Evolutionary conservation across 1,140 invertebrate genomes (phyloP).

Genomic region (Orussus abietinus): DNA sequence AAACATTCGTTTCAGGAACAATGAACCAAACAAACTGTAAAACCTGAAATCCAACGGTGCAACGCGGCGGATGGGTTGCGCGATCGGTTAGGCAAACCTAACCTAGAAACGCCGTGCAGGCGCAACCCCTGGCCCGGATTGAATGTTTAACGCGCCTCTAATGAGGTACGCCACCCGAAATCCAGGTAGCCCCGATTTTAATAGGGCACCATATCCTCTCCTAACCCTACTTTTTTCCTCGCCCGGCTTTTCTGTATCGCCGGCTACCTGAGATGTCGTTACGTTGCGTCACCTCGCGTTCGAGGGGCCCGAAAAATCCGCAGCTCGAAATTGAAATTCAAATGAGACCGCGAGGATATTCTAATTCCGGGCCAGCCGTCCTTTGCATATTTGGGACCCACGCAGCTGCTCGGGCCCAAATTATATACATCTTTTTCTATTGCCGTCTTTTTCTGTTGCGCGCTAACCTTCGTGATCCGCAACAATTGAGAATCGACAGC

Average conservation of each 20-base stretch:
- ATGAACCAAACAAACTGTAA: no score
- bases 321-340: slow-evolving; percentile 50
- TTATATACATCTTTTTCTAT: slow-evolving; percentile 22
- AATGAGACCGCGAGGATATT: slow-evolving; percentile 57
- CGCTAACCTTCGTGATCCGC: slow-evolving; percentile 21
- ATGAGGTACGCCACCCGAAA: slow-evolving; percentile 34
- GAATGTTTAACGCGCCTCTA: slow-evolving; percentile 45
- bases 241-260: slow-evolving; percentile 28
- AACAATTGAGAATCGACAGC: slow-evolving; percentile 31
- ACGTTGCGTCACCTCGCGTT: slow-evolving; percentile 21
- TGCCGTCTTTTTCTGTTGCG: slow-evolving; percentile 11
- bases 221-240: slow-evolving; percentile 17
- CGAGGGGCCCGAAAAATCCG: slow-evolving; percentile 27
- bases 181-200: slow-evolving; percentile 46
- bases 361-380: slow-evolving; percentile 51
- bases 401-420: slow-evolving; percentile 40
- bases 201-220: slow-evolving; percentile 30
- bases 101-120: no score
- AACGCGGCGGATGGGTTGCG: no score
- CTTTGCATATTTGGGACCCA: slow-evolving; percentile 49
- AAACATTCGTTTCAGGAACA: no score
- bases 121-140: slow-evolving; percentile 21
- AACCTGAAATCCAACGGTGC: no score
- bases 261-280: slow-evolving; percentile 31
- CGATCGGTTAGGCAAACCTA: no score